Percentiles rank a stretch among this genome's conserved stretches.
Conservation (phyloP, 2,797 vertebrate genomes). For the Danio jaintianensis region DNA sequence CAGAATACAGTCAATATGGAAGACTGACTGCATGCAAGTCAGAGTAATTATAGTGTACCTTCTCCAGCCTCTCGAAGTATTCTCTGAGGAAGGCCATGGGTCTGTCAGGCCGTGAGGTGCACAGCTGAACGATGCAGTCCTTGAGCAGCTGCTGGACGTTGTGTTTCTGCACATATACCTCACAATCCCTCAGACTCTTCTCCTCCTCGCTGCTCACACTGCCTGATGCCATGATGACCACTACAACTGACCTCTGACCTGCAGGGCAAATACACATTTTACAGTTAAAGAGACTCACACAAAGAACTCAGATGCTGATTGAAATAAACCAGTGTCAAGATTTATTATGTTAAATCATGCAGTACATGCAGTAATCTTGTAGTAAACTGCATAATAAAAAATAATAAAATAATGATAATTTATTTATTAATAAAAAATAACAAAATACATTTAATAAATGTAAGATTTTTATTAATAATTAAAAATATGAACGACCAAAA, state of each 20-base stretch:
- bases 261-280: not conserved
- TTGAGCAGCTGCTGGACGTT: slow-evolving; percentile 99
- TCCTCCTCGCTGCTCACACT: slow-evolving; percentile 92
- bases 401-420: no score
- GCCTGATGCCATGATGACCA: slow-evolving; percentile 88
- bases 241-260: slow-evolving; percentile 74
- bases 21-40: no score
- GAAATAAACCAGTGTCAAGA: not conserved
- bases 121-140: slow-evolving; percentile 97
- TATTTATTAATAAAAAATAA: no score
- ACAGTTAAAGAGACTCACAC: not conserved
- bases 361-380: no score
- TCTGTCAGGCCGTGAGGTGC: slow-evolving; percentile 91
- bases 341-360: no score
- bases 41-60: slow-evolving; percentile 72
- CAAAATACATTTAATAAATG: no score
- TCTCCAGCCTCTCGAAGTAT: slow-evolving; percentile 96
- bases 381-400: no score
- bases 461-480: no score
- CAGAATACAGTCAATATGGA: no score
- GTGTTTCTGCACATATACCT: slow-evolving; percentile 98
- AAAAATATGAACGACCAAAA: no score
- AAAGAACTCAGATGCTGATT: not conserved
- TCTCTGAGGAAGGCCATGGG: slow-evolving; percentile 98
- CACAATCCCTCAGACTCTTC: slow-evolving; percentile 95